Evolutionary conservation across 2,888 invertebrate genomes (phyloP), one percentile per base, ranked within the genome.

Genomic region (Phaedon cochleariae): DNA sequence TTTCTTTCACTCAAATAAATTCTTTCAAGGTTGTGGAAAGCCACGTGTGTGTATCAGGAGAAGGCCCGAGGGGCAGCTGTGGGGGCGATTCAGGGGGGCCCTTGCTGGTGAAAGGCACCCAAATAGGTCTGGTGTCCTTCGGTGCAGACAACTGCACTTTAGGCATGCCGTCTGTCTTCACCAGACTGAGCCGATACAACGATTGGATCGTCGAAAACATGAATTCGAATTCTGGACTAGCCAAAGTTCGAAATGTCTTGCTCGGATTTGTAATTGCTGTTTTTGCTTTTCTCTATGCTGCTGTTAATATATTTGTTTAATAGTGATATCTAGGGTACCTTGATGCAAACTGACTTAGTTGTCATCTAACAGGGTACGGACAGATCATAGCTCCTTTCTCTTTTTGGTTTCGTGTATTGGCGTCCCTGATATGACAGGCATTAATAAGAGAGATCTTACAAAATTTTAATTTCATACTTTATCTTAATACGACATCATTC

Each of bases 1-100:
- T n/a, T n/a, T n/a, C n/a, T n/a, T n/a, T n/a, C n/a, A 26, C 3
- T 26, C 26, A 26, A 26, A 9, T 34, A 12, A 29, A 29, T 29
- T 29, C 1, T 59, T 48, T 48, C 2, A 0, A 46, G 46, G 31
- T 58, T 1, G 20, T 15, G n/a, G 29, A 29, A 6, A 65, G 53
- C 1, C 72, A 74, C 45, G 15, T 74, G 1, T 74, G 74, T 29
- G 64, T 67, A 1, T 67, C 66, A n/a, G 72, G 71, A 58, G 5
- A 2, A 10, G 70, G 69, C 0, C 64, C 37, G 2, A 64, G 59
- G 41, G 72, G 72, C 9, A 65, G 66, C 12, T 74, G 74, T 31
- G 65, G 54, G 6, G 74, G 74, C 7, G 74, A 74, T 51, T 71
- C 71, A 0, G 74, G 75, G 7, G 75, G 75, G 0, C 74, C 75